Evolutionary conservation across 2,888 invertebrate species (phyloP).

Genomic region (Agrochola circellaris): DNA sequence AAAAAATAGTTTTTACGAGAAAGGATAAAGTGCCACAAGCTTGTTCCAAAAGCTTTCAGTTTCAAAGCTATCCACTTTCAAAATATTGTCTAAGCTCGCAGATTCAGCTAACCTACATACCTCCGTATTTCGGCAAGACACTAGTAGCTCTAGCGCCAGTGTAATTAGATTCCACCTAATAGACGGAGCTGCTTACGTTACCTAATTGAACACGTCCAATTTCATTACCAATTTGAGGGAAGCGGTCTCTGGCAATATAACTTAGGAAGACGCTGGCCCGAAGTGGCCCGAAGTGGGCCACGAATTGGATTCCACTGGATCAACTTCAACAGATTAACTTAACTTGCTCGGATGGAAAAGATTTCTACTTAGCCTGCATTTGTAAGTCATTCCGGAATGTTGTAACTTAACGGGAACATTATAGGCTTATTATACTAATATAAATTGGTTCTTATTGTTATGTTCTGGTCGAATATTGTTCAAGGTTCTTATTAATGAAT

Average conservation of each 20-base stretch:
- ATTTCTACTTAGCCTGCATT: slow-evolving; percentile 2
- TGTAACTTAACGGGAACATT: background rate
- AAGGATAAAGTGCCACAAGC: too few relatives aligned
- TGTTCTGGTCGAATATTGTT: background rate
- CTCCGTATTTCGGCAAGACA: background rate
- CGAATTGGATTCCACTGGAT: slow-evolving; percentile 17
- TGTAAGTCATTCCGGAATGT: background rate
- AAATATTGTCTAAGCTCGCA: background rate
- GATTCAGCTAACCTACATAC: background rate
- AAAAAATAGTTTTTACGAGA: background rate
- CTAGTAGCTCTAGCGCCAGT: background rate
- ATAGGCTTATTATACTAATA: too few relatives aligned
- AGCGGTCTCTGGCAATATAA: background rate
- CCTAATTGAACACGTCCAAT: slow-evolving; percentile 39
- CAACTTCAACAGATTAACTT: slow-evolving; percentile 20
- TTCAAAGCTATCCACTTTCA: background rate
- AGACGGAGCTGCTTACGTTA: slow-evolving; percentile 11
- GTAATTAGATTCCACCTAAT: slow-evolving; percentile 28
- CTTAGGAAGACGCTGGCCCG: background rate
- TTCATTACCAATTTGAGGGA: slow-evolving; percentile 27
- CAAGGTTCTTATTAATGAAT: background rate
- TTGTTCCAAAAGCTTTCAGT: background rate
- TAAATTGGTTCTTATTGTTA: background rate
- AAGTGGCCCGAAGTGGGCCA: background rate
- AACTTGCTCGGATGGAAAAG: slow-evolving; percentile 3